phyloP scores from a whole-genome alignment of 2,797 vertebrate species.

The Anas bernieri region DNA sequence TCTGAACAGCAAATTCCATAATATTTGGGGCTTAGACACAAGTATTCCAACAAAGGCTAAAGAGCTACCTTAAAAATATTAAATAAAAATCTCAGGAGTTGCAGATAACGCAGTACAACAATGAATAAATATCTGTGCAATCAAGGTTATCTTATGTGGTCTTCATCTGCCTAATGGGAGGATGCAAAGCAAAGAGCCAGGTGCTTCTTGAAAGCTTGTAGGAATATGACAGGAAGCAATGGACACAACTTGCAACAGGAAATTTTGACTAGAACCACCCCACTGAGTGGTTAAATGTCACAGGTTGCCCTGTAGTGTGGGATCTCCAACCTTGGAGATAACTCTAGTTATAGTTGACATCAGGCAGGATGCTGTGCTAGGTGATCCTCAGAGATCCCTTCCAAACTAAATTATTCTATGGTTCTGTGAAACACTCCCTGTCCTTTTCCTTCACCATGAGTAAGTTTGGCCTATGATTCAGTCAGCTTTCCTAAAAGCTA shows the following conservation, averaged over 20 bases:
- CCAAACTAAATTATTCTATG: not conserved
- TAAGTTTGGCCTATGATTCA: not conserved
- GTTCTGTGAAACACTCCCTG: not conserved
- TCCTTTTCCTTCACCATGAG: not conserved
- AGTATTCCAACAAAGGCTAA: not conserved
- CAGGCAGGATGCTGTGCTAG: not conserved
- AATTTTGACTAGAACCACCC: not conserved
- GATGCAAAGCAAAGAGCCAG: not conserved
- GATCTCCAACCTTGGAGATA: not conserved
- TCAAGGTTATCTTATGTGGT: not conserved
- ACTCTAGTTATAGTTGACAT: not conserved
- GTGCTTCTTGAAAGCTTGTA: not conserved
- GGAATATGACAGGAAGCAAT: not conserved
- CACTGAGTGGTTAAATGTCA: accelerated
- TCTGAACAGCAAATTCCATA: not conserved
- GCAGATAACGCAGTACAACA: not conserved
- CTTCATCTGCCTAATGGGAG: not conserved
- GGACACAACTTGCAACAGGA: not conserved
- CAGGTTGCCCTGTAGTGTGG: not conserved
- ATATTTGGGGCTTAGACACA: not conserved
- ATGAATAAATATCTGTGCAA: not conserved
- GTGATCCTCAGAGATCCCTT: not conserved
- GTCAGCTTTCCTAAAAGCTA: not conserved
- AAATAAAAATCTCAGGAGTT: not conserved
- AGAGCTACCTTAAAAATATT: not conserved